Base-by-base conservation (phyloP, 2,797 vertebrate species). In the Tympanoctomys barrerae region DNA sequence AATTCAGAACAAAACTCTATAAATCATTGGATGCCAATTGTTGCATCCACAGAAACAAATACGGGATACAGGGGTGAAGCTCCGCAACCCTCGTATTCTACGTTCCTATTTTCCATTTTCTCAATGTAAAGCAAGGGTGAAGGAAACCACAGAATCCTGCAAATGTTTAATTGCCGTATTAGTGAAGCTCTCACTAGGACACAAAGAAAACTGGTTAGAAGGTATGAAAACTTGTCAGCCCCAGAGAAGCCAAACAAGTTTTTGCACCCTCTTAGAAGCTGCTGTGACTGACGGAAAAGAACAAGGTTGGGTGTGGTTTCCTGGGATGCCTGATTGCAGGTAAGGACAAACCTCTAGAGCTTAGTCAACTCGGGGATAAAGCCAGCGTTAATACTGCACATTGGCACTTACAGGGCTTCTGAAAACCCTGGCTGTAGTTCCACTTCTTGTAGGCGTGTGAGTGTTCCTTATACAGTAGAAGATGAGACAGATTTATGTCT, bases 231-330 rank as follows among this genome's bases (percentile, higher is more conserved):
- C 26, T 57, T 68, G 52, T 79, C 26, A 86, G 66, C 21, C 36
- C 24, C 21, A 19, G 19, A 91, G 97, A 96, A 0, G 84, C 91
- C 87, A 61, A 61, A 96, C 97, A 0, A 96, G 97, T 94, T 92
- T 59, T 82, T 52, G 80, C 89, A 82, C 6, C 19, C 22, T 13
- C 86, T 6, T 36, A 39, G 80, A 39, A 70, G 66, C 31, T 68
- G 80, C 59, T 87, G 81, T 77, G 92, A 79, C 77, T 28, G 21
- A 19, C 8, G 0, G 18, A 52, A 22, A 96, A 73, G 81, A 87
- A 91, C 89, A 22, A 54, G 85, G 82, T 87, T 87, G 75, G 97
- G 97, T 96, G 97, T 84, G 95, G 91, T 66, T 96, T 95, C 89
- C 94, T 80, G 59, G 1, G 31, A 66, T 1, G 5, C 64, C 52